Evolutionary conservation across 2,113 vertebrate genomes (phyloP).

Genomic region (Hucho hucho): DNA sequence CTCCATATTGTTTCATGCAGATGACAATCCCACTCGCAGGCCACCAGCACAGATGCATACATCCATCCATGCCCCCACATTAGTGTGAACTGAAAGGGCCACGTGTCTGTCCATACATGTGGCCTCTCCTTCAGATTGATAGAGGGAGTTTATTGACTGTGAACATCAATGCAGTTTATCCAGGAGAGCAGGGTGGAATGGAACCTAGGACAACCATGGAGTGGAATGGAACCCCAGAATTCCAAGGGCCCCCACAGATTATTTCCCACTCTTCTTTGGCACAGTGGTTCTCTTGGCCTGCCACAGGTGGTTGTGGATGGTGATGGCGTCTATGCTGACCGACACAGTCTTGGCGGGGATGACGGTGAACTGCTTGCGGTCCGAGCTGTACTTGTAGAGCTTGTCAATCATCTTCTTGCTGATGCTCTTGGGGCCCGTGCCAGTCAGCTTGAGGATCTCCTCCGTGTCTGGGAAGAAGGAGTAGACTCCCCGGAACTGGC

Average conservation of each 20-base stretch:
- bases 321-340: slow-evolving; percentile 91
- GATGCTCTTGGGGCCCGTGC: slow-evolving; percentile 88
- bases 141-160: slow-evolving; percentile 19
- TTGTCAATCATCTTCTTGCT: slow-evolving; percentile 94
- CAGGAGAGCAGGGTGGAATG: slow-evolving; percentile 41
- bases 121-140: slow-evolving; percentile 15
- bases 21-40: slow-evolving; percentile 10
- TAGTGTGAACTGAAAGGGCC: slow-evolving; percentile 18
- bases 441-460: slow-evolving; percentile 88
- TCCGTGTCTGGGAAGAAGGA: slow-evolving; percentile 87
- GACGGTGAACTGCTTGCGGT: slow-evolving; percentile 93
- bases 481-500: slow-evolving; percentile 92
- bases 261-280: slow-evolving; percentile 85
- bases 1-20: slow-evolving; percentile 10
- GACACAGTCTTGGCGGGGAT: slow-evolving; percentile 96
- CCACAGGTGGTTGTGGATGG: slow-evolving; percentile 95
- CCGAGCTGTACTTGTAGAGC: slow-evolving; percentile 95
- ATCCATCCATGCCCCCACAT: slow-evolving; percentile 3
- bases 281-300: slow-evolving; percentile 85
- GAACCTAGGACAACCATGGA: neutral
- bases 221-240: neutral
- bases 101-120: neutral
- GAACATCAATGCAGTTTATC: slow-evolving; percentile 41
- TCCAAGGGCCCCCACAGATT: slow-evolving; percentile 29
- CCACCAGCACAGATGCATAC: neutral